phyloP scores from a whole-genome alignment of 2,888 invertebrate genomes.

The Tromatobia lineatoria region DNA sequence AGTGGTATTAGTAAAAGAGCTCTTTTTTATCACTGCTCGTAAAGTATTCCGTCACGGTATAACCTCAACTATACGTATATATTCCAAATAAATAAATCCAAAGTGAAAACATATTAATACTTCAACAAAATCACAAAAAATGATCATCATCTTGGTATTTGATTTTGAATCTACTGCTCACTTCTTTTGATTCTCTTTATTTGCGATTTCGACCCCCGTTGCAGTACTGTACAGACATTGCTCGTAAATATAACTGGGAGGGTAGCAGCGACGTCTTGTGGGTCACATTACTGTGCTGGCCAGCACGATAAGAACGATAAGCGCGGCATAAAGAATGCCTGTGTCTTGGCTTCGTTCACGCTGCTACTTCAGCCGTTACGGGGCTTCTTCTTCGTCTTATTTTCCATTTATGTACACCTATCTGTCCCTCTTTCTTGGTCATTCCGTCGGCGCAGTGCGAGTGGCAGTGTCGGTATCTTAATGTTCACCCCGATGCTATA shows the following conservation, averaged over 20 bases:
- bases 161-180: not conserved
- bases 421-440: conserved; percentile 56
- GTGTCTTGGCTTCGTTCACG: conserved; percentile 74
- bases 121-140: not conserved
- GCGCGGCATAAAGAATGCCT: conserved; percentile 81
- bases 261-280: conserved; percentile 68
- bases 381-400: conserved; percentile 36
- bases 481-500: conserved; percentile 81
- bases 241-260: conserved; percentile 70
- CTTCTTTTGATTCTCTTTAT: not conserved
- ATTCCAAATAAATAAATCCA: not conserved
- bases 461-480: conserved; percentile 81
- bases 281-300: conserved; percentile 76
- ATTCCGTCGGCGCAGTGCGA: conserved; percentile 53
- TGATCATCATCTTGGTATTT: not conserved
- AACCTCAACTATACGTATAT: not conserved
- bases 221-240: conserved; percentile 67
- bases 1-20: conserved; percentile 25
- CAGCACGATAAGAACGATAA: conserved; percentile 82
- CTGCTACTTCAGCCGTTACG: conserved; percentile 67
- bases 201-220: conserved; percentile 72
- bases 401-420: conserved; percentile 61
- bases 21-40: conserved; percentile 35
- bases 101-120: not conserved
- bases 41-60: conserved; percentile 27